Percentiles rank a stretch among this genome's conserved stretches.
phyloP scores from a whole-genome alignment of 2,888 invertebrate genomes.

The Tipula helvola region DNA sequence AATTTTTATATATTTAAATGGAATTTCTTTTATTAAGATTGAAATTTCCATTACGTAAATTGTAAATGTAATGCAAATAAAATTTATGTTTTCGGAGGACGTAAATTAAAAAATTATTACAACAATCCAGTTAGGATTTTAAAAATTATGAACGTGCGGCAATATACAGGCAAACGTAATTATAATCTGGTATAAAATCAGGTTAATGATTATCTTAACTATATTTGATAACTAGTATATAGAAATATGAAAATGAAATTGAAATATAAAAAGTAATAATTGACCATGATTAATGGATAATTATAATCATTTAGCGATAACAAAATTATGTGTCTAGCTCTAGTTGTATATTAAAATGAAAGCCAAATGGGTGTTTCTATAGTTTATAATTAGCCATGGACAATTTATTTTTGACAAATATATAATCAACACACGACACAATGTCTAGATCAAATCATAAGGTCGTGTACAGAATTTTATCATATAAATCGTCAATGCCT shows the following conservation, averaged over 20 bases:
- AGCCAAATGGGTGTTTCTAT: background rate
- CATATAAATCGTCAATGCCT: background rate
- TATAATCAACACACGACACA: background rate
- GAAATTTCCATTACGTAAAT: background rate
- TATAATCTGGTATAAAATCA: background rate
- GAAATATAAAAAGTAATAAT: background rate
- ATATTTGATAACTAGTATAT: background rate
- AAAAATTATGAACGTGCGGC: background rate
- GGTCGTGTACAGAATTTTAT: background rate
- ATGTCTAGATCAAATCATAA: background rate
- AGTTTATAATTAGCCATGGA: background rate
- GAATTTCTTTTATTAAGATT: background rate
- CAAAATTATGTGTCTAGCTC: background rate
- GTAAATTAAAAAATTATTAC: background rate
- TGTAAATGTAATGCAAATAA: background rate
- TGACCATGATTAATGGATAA: background rate
- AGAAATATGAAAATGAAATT: background rate
- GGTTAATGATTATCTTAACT: background rate
- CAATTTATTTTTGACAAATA: background rate
- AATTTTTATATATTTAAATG: background rate
- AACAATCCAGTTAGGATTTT: background rate
- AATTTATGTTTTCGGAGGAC: background rate
- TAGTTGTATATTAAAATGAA: background rate
- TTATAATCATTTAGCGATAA: background rate
- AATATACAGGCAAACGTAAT: background rate